Evolutionary conservation across 1,140 invertebrate genomes (phyloP).

Genomic region (Catajapyx aquilonaris): DNA sequence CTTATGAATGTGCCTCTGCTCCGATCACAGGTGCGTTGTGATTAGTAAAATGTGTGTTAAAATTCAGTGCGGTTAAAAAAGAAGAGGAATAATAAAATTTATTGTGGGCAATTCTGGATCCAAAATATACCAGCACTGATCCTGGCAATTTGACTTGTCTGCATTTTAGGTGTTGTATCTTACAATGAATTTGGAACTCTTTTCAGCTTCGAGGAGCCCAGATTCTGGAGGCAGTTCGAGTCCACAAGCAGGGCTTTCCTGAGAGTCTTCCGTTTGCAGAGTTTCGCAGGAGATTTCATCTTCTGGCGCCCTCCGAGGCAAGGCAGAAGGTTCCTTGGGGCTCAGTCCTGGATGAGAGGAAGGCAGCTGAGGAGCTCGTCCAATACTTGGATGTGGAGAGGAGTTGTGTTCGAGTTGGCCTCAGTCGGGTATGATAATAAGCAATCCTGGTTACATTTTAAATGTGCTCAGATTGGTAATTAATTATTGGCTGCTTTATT

Average conservation of each 20-base stretch:
- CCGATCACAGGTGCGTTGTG: conserved; percentile 65
- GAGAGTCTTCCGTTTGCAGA: conserved; percentile 69
- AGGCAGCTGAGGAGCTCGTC: conserved; percentile 56
- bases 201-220: conserved; percentile 69
- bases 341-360: conserved; percentile 34
- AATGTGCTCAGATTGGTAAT: too few species aligned
- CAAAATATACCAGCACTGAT: too few species aligned
- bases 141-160: too few species aligned
- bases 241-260: conserved; percentile 84
- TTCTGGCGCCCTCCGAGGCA: conserved; percentile 34
- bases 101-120: too few species aligned
- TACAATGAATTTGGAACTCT: too few species aligned
- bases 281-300: conserved; percentile 62
- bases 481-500: too few species aligned
- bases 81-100: too few species aligned
- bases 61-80: conserved; percentile 2
- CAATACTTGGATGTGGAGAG: conserved; percentile 67
- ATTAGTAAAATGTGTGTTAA: too few species aligned
- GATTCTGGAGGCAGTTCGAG: conserved; percentile 64
- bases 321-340: conserved; percentile 23
- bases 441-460: conserved; percentile 8
- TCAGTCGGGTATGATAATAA: conserved; percentile 55
- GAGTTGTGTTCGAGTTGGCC: conserved; percentile 65
- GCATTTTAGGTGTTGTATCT: too few species aligned
- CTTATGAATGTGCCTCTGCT: conserved; percentile 72